Percentiles rank a stretch among this genome's conserved stretches.
Evolutionary conservation across 2,888 invertebrate genomes (phyloP).

Genomic region (Tanaodytes sp.): DNA sequence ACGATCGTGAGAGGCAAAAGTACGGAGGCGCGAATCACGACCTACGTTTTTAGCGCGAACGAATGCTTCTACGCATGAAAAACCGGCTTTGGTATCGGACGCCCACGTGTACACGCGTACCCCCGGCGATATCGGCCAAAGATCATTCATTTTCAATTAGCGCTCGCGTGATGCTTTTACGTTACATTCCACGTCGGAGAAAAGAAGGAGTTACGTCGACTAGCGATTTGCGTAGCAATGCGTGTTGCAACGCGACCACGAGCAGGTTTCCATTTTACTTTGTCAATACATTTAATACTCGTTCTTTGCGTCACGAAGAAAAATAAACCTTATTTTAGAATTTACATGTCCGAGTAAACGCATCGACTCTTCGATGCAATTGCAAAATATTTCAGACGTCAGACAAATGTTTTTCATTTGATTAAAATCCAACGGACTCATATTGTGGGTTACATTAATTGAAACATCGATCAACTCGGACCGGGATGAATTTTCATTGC

Average conservation of each 20-base stretch:
- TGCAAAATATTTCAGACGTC: too few relatives aligned
- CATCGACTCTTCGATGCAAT: too few relatives aligned
- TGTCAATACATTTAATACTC: constrained; percentile 37
- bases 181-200: constrained; percentile 47
- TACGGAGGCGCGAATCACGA: too few relatives aligned
- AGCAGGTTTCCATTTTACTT: constrained; percentile 48
- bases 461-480: too few relatives aligned
- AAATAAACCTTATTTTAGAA: too few relatives aligned
- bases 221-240: constrained; percentile 37
- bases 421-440: too few relatives aligned
- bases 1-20: constrained; percentile 58
- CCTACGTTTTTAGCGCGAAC: constrained; percentile 45
- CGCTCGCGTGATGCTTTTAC: constrained; percentile 55
- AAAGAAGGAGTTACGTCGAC: constrained; percentile 47
- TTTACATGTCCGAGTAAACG: too few relatives aligned
- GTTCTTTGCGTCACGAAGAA: constrained; percentile 22
- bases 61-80: constrained; percentile 34
- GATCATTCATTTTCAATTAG: constrained; percentile 62
- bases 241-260: constrained; percentile 33
- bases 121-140: constrained; percentile 33
- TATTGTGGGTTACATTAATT: too few relatives aligned
- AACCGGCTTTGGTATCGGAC: constrained; percentile 43
- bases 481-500: too few relatives aligned
- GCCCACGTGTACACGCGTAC: constrained; percentile 48
- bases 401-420: too few relatives aligned